Evolutionary conservation across 2,113 vertebrate species (phyloP).

Genomic region (Xerus inauris): DNA sequence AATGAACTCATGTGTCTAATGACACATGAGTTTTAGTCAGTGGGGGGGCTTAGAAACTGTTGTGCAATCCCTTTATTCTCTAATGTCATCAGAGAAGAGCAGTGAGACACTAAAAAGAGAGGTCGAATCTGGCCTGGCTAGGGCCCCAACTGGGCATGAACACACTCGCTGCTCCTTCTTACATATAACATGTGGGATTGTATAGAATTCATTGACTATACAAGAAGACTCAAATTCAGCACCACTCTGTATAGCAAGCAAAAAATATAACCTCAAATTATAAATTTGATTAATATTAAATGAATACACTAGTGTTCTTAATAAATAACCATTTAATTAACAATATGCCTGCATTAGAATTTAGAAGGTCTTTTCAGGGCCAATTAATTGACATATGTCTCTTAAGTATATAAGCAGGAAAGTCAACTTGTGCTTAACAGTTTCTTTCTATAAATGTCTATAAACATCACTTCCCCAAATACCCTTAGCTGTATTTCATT

Average conservation of each 20-base stretch:
- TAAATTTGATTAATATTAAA: background rate
- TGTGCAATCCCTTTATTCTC: background rate
- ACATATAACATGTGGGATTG: background rate
- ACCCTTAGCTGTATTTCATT: background rate
- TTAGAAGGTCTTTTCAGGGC: background rate
- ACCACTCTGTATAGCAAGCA: background rate
- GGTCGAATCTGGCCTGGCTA: background rate
- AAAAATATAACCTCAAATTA: background rate
- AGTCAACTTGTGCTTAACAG: background rate
- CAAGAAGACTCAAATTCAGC: background rate
- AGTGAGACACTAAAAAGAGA: background rate
- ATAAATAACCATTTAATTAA: slow-evolving; percentile 9
- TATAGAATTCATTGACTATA: background rate
- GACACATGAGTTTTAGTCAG: background rate
- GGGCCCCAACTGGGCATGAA: background rate
- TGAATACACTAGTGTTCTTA: background rate
- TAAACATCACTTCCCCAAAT: slow-evolving; percentile 27
- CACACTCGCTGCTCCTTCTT: background rate
- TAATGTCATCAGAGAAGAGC: background rate
- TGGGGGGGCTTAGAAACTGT: background rate
- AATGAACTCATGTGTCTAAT: background rate
- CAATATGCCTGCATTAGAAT: background rate
- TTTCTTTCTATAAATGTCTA: slow-evolving; percentile 3
- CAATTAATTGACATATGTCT: background rate
- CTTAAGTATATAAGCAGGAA: background rate